Base-by-base conservation (phyloP, 2,888 invertebrate species). In the Laspeyria flexula region DNA sequence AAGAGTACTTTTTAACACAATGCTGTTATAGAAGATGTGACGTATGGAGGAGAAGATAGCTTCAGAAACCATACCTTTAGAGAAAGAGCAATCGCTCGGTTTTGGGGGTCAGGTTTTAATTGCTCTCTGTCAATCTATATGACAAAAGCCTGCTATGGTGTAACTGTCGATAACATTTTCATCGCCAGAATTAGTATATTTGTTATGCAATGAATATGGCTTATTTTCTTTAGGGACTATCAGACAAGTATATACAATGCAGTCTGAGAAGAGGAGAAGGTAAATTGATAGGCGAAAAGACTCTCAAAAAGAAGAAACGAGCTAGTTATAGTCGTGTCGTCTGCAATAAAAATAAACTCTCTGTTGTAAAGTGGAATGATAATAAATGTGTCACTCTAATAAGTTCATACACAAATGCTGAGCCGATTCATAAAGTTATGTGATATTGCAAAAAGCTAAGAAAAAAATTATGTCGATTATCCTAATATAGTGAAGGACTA, bases 291-390 rank as follows among this genome's bases (percentile, higher is more conserved):
- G 3, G 9, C 3, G 5, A 27, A 7, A 60, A 57, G 13, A 0
- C 29, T 0, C 15, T 55, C 1, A n/a, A 51, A 9, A 51, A 55
- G 10, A 60, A 50, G 45, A 41, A 43, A 47, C 40, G 55, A 56
- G 49, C 49, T 30, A 21, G 45, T 6, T 52, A 43, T 31, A 11
- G 10, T 21, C 53, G 38, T 15, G 41, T 46, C 0, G 47, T 47
- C 15, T 54, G 47, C 16, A 56, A 52, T 21, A n/a, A 47, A 43
- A 50, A 57, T 21, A 57, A 60, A 43, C 16, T 58, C 0, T 38
- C 38, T 43, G 15, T 60, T 1, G 54, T 63, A 9, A 60, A 58
- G 37, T 63, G 61, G 63, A 60, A 54, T 42, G 55, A 67, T 9
- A 65, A 65, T 46, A 66, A 65, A 29, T 41, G 41, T 4, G 64